Base-by-base conservation (phyloP, 2,888 invertebrate species). In the Altica lythri region DNA sequence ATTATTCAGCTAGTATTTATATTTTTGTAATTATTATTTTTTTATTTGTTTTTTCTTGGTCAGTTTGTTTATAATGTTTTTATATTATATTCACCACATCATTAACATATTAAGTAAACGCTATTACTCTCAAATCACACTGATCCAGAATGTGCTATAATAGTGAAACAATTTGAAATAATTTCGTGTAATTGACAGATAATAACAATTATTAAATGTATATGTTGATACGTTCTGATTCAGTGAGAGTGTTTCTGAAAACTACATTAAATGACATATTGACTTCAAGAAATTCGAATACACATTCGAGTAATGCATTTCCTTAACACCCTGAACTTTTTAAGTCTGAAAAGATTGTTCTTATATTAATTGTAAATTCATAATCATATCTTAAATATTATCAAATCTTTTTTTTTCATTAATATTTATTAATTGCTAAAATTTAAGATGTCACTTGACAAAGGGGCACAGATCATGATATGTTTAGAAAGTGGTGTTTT, bases 401-500 rank as follows among this genome's bases (percentile, higher is more conserved):
- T 77, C 76, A 77, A 76, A 77, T 74, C 70, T 75, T 74, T 71
- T 67, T 75, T 74, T 71, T 67, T 69, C 73, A 73, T 74, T 73
- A 67, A 71, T 49, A 49, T 40, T 73, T 68, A 70, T 72, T 74
- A 76, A 74, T 75, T 74, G 70, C 73, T 76, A 77, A 75, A 75
- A 75, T 79, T 79, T 79, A 79, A 78, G 78, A 77, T 77, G 77
- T 78, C 78, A 78, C 78, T 79, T 79, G 83, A 83, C 83, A 84
- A 49, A 83, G 85, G 86, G 86, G 86, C 86, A 86, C 86, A 85
- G 83, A 83, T 83, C 84, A 79, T 86, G 86, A 86, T 86, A 86
- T 86, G 86, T 86, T 85, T 86, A 83, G 85, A 85, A 83, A 82
- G 81, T 83, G 83, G 84, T 80, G 82, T 83, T 84, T 84, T 82